Evolutionary conservation across 2,113 vertebrate genomes (phyloP).

Genomic region (Lichenostomus cassidix): DNA sequence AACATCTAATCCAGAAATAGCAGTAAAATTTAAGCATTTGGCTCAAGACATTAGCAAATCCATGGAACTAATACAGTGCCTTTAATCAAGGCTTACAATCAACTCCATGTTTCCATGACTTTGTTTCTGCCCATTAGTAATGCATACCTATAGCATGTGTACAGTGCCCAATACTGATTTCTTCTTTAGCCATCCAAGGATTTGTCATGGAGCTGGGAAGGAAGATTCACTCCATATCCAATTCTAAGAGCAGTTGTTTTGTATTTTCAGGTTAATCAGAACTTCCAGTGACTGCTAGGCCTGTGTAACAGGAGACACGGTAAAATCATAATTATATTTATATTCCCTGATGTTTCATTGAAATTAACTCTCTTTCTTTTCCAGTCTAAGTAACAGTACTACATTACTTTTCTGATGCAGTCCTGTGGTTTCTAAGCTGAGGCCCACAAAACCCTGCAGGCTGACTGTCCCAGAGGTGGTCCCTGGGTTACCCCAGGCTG

Average conservation of each 20-base stretch:
- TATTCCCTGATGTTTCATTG: background rate
- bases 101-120: background rate
- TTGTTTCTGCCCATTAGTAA: background rate
- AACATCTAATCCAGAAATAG: background rate
- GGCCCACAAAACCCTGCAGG: background rate
- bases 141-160: background rate
- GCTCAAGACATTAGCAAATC: background rate
- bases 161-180: background rate
- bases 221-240: background rate
- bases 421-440: background rate
- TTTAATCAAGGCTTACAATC: background rate
- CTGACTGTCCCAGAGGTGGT: background rate
- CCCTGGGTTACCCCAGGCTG: background rate
- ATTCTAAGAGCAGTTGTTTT: background rate
- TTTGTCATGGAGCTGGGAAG: background rate
- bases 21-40: background rate
- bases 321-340: background rate
- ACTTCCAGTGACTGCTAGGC: background rate
- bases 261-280: background rate
- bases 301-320: background rate
- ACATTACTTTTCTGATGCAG: background rate
- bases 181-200: background rate
- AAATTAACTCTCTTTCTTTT: background rate
- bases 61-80: background rate
- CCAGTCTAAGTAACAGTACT: background rate